Evolutionary conservation across 1,140 invertebrate genomes (phyloP).

Genomic region (Pogonomyrmex californicus): DNA sequence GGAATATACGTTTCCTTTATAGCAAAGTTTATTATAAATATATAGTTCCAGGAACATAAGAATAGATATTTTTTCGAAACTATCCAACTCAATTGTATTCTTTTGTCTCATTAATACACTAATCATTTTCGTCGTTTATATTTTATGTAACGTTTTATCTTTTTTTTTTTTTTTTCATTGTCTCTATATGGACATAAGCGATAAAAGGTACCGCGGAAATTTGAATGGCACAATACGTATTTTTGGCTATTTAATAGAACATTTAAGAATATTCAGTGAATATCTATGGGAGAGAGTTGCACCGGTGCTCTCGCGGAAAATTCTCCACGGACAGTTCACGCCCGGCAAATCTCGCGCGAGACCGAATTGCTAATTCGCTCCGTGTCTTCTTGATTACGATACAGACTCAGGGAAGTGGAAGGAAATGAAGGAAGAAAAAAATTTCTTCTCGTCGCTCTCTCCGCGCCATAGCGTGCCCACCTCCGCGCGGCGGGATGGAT

Average conservation of each 20-base stretch:
- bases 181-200: too few relatives aligned
- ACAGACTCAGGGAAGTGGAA: slow-evolving; percentile 71
- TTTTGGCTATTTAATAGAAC: slow-evolving; percentile 17
- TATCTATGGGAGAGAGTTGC: neutral
- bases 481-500: slow-evolving; percentile 40
- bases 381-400: slow-evolving; percentile 76
- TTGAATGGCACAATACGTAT: neutral
- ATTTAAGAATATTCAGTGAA: slow-evolving; percentile 8
- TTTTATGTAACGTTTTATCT: neutral
- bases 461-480: slow-evolving; percentile 18
- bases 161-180: too few relatives aligned
- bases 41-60: neutral
- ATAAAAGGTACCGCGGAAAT: neutral
- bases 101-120: too few relatives aligned
- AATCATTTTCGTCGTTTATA: neutral
- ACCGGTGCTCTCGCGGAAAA: slow-evolving; percentile 61
- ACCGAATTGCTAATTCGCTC: slow-evolving; percentile 76
- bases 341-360: slow-evolving; percentile 68
- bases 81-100: neutral
- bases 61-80: neutral
- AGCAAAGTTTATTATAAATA: neutral
- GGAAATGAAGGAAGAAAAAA: slow-evolving; percentile 69
- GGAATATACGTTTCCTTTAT: neutral
- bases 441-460: slow-evolving; percentile 64
- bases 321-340: slow-evolving; percentile 51